These are phyloP conservation scores for Hylaea fasciaria DNA, from an alignment of 2,888 invertebrate species.

Conservation along the genomic window DNA sequence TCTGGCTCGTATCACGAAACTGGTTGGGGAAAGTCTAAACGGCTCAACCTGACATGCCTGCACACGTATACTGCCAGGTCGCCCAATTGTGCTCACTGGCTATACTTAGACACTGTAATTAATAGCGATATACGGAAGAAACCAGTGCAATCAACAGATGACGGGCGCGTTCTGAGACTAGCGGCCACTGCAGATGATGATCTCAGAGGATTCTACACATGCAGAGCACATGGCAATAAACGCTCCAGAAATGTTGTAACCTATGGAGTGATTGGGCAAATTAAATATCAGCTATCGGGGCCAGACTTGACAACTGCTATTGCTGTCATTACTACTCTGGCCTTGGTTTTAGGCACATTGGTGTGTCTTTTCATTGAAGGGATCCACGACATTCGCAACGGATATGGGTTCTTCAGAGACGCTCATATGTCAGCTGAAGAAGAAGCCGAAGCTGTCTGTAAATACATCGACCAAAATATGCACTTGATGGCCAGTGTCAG, in stretches of 20 bases:
- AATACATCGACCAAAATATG: conserved; percentile 68
- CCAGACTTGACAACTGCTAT: conserved; percentile 66
- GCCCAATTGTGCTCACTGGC: conserved; percentile 65
- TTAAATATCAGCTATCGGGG: conserved; percentile 58
- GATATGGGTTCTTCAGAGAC: conserved; percentile 76
- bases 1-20: conserved; percentile 76
- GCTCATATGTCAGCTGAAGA: conserved; percentile 68
- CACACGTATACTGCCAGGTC: conserved; percentile 60
- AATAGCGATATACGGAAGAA: conserved; percentile 50
- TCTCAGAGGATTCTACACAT: conserved; percentile 74
- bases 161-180: conserved; percentile 69
- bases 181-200: conserved; percentile 64
- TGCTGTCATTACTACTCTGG: conserved; percentile 66
- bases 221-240: conserved; percentile 64
- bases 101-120: conserved; percentile 66
- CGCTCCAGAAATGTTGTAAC: conserved; percentile 70
- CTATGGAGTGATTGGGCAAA: conserved; percentile 72
- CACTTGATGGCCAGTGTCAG: conserved; percentile 60
- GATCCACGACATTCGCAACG: conserved; percentile 68
- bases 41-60: conserved; percentile 73
- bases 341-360: conserved; percentile 65
- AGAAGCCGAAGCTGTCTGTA: conserved; percentile 71
- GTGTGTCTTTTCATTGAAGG: conserved; percentile 71
- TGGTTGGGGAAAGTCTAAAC: conserved; percentile 69
- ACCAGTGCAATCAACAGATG: conserved; percentile 59